Evolutionary conservation across 2,888 invertebrate species (phyloP), one percentile per base, ranked within the genome.

Genomic region (Tetropium fuscum): DNA sequence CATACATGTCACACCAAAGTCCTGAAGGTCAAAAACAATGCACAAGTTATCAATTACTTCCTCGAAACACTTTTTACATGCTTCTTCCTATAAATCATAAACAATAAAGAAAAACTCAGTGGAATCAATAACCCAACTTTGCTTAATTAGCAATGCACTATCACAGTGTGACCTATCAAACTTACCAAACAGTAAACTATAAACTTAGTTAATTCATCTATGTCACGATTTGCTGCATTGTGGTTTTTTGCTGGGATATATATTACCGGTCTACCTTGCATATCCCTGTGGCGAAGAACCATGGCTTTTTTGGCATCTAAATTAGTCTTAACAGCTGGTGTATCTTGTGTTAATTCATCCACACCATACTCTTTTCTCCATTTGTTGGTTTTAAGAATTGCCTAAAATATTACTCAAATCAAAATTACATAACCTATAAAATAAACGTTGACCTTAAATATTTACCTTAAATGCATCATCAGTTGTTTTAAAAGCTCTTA

Each of bases 161-260:
- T n/a, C n/a, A n/a, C n/a, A n/a, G n/a, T n/a, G n/a, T n/a, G n/a
- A n/a, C n/a, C n/a, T n/a, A n/a, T n/a, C 5, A 1, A n/a, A 80
- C 84, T 83, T 82, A 90, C 89, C 83, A 92, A 81, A 74, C 90
- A 90, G 75, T 86, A 88, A 6, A 93, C 92, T 76, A 92, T 92
- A 76, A 91, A 93, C 73, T 89, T 89, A 0, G 92, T 92, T 38
- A 92, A 80, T 61, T 91, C 91, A 75, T 92, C 90, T 73, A 92
- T 89, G 75, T 90, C 87, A 70, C 92, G 84, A 44, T 90, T 89
- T 71, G 85, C 89, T 7, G 86, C 87, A 75, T 85, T 88, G 77
- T 93, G 92, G 77, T 91, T 90, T 78, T 88, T 90, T 7, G 90
- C 90, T 60, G 91, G 91, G 75, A 92, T 92, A 75, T 92, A 92